These are phyloP conservation scores for Mormyrus proboscirostris DNA, from an alignment of 2,797 vertebrate species.

Conservation along the genomic window DNA sequence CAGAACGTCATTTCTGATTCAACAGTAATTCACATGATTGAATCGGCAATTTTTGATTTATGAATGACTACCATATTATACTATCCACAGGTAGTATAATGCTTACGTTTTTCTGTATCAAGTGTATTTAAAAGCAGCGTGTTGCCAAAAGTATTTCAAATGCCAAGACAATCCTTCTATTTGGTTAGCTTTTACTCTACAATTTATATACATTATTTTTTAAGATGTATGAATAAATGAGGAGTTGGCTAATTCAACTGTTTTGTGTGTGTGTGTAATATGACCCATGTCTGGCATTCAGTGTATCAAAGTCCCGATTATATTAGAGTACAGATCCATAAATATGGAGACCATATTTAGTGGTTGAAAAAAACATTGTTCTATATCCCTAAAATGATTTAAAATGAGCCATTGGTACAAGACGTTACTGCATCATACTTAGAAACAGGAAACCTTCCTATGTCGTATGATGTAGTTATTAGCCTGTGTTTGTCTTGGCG, in stretches of 20 bases:
- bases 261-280: neutral
- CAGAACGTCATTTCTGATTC: neutral
- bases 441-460: neutral
- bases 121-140: neutral
- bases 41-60: neutral
- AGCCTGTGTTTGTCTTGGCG: neutral
- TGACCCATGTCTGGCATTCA: neutral
- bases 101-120: neutral
- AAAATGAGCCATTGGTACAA: neutral
- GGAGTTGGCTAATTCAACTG: neutral
- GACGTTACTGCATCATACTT: neutral
- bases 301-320: neutral
- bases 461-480: neutral
- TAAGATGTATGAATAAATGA: neutral
- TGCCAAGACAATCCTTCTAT: neutral
- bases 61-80: neutral
- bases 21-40: neutral
- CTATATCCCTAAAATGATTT: neutral
- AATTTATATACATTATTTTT: neutral
- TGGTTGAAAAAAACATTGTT: neutral
- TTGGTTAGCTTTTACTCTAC: neutral
- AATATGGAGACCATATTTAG: neutral
- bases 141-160: neutral
- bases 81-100: neutral
- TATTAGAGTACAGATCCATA: neutral